These are phyloP conservation scores for Psylliodes chrysocephalus DNA, from an alignment of 2,888 invertebrate genomes.

Conservation along the genomic window DNA sequence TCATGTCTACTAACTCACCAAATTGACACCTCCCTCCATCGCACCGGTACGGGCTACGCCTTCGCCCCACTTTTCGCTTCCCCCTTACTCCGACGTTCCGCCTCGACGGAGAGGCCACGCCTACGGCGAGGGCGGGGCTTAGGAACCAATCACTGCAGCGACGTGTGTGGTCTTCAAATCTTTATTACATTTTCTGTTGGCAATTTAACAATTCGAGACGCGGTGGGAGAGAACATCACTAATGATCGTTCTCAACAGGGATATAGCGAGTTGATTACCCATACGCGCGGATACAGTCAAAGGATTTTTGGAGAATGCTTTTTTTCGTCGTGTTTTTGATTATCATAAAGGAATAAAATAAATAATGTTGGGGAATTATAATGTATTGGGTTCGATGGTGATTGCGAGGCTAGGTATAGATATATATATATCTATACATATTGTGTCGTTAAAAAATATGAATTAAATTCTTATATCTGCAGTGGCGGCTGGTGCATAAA, in stretches of 20 bases:
- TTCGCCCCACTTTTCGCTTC: conserved; percentile 14
- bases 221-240: conserved; percentile 53
- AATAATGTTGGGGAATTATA: background rate
- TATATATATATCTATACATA: too few species aligned
- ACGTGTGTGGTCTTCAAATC: conserved; percentile 66
- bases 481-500: too few species aligned
- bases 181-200: conserved; percentile 64
- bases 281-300: conserved; percentile 6
- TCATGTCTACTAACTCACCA: conserved; percentile 49
- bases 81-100: conserved; percentile 25
- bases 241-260: conserved; percentile 47
- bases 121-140: conserved; percentile 51
- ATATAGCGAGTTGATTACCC: conserved; percentile 40
- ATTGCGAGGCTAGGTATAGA: too few species aligned
- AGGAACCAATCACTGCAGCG: conserved; percentile 62
- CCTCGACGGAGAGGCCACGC: conserved; percentile 27
- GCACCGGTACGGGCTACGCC: conserved; percentile 10
- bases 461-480: too few species aligned
- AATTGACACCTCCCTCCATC: conserved; percentile 52
- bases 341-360: conserved; percentile 10
- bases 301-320: conserved; percentile 1
- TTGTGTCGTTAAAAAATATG: too few species aligned
- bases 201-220: conserved; percentile 63
- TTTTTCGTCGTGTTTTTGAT: conserved; percentile 8
- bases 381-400: background rate